These are phyloP conservation scores for Arrhopalites spinosus DNA, from an alignment of 2,888 invertebrate species.

Conservation along the genomic window DNA sequence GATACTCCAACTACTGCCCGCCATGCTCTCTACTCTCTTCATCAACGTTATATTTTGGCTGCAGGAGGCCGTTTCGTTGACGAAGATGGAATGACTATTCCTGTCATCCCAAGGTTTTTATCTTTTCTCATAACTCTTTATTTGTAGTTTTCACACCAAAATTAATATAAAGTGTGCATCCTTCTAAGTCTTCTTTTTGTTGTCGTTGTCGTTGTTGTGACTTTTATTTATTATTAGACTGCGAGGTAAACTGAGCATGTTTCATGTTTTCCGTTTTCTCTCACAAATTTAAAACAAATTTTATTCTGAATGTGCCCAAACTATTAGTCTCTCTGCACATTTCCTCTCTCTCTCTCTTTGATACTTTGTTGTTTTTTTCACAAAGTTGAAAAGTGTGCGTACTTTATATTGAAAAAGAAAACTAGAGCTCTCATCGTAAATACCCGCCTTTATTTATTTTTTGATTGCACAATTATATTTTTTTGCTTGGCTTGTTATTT, in stretches of 20 bases:
- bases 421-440: too few relatives aligned
- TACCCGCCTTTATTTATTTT: too few relatives aligned
- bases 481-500: slow-evolving; percentile 45
- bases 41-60: slow-evolving; percentile 76
- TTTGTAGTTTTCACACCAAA: neutral
- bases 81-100: slow-evolving; percentile 59
- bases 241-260: neutral
- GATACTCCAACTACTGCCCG: slow-evolving; percentile 90
- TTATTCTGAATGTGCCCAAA: neutral
- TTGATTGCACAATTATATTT: neutral
- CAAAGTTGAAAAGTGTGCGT: too few relatives aligned
- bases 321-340: neutral
- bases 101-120: slow-evolving; percentile 60
- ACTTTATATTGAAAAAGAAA: too few relatives aligned
- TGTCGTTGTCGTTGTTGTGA: too few relatives aligned
- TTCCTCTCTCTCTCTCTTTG: slow-evolving; percentile 1
- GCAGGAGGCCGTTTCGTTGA: slow-evolving; percentile 74
- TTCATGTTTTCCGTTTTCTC: neutral
- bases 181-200: too few relatives aligned
- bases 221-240: neutral
- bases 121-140: neutral
- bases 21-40: slow-evolving; percentile 75
- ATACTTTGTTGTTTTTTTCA: too few relatives aligned
- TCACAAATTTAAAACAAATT: neutral
- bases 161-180: neutral